Evolutionary conservation across 2,888 invertebrate species (phyloP).

Genomic region (Carcina quercana): DNA sequence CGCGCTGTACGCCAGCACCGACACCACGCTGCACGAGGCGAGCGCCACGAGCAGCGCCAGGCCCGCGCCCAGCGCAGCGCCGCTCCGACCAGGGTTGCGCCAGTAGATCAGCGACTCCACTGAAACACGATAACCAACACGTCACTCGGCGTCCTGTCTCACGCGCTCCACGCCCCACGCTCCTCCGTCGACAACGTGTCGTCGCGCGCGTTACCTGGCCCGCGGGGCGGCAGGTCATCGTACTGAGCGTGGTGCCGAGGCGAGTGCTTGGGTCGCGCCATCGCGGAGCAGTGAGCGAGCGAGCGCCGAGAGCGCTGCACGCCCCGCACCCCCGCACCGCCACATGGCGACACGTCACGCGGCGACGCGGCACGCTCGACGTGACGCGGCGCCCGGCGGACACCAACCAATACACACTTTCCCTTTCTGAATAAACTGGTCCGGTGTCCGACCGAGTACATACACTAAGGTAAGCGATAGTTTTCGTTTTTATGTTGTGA

Average conservation of each 20-base stretch:
- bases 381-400: conserved; percentile 15
- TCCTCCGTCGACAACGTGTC: not conserved
- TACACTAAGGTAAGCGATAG: no score
- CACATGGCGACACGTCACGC: conserved; percentile 19
- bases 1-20: conserved; percentile 94
- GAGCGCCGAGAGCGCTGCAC: no score
- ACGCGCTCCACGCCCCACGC: conserved; percentile 2
- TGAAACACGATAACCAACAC: conserved; percentile 46
- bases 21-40: conserved; percentile 96
- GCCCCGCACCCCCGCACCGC: conserved; percentile 17
- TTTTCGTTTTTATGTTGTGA: no score
- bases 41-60: conserved; percentile 93
- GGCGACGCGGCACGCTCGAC: conserved; percentile 33
- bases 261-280: conserved; percentile 70
- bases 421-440: no score
- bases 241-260: conserved; percentile 59
- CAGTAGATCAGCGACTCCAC: conserved; percentile 98
- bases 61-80: conserved; percentile 92
- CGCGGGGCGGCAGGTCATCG: conserved; percentile 62
- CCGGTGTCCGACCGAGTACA: no score
- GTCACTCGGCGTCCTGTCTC: not conserved
- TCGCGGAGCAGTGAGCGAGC: conserved; percentile 59
- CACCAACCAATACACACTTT: no score
- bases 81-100: conserved; percentile 96
- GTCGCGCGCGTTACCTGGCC: conserved; percentile 47